phyloP scores from a whole-genome alignment of 2,888 invertebrate species.

The Morinoia aosen region DNA sequence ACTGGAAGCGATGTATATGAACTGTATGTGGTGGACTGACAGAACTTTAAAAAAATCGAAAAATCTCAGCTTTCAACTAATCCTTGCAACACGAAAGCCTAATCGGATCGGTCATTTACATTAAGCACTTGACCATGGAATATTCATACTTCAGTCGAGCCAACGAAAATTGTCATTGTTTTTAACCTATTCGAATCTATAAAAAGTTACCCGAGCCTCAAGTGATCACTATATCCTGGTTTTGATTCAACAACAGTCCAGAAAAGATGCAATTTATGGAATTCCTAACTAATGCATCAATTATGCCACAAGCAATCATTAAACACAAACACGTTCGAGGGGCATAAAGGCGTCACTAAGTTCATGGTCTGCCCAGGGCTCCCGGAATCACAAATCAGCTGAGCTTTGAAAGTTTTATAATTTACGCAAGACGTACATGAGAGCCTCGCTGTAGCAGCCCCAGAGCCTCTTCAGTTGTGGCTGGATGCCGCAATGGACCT shows the following conservation, averaged over 20 bases:
- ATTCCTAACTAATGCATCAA: background rate
- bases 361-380: background rate
- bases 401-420: background rate
- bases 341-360: background rate
- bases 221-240: background rate
- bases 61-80: background rate
- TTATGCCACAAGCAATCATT: background rate
- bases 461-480: background rate
- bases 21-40: too few species aligned
- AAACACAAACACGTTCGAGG: background rate
- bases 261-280: background rate
- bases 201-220: background rate
- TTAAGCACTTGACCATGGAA: background rate
- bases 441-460: background rate
- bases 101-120: background rate
- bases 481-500: background rate
- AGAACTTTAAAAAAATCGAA: background rate
- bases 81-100: background rate
- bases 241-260: background rate
- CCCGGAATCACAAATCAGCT: background rate
- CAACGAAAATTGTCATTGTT: background rate
- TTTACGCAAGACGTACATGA: background rate
- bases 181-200: background rate
- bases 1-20: too few species aligned
- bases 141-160: background rate